phyloP scores from a whole-genome alignment of 1,140 invertebrate genomes.

The Agrypnia vestita region DNA sequence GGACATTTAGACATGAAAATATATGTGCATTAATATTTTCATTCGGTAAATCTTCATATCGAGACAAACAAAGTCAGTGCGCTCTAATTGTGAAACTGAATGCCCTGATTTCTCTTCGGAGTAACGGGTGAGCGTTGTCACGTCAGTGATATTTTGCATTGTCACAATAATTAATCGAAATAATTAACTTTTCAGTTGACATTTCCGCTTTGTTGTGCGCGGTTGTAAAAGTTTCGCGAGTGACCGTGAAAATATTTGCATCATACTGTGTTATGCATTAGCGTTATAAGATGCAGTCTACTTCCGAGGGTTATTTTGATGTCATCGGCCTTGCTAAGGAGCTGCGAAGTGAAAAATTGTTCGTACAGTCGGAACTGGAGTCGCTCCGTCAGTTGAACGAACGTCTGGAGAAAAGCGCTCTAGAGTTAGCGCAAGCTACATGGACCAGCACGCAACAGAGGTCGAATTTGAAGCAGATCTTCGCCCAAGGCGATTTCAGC shows the following conservation, averaged over 20 bases:
- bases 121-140: background rate
- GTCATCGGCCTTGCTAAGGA: constrained; percentile 70
- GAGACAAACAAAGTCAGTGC: background rate
- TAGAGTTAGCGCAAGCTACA: constrained; percentile 78
- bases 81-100: constrained; percentile 25
- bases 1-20: constrained; percentile 28
- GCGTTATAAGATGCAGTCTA: constrained; percentile 66
- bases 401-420: constrained; percentile 67
- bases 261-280: constrained; percentile 19
- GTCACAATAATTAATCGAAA: constrained; percentile 42
- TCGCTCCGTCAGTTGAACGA: constrained; percentile 70
- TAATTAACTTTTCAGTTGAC: constrained; percentile 38
- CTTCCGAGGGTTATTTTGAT: constrained; percentile 64
- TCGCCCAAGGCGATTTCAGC: constrained; percentile 83
- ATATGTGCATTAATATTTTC: constrained; percentile 15
- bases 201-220: constrained; percentile 44
- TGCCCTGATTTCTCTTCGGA: background rate
- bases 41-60: background rate
- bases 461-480: constrained; percentile 86
- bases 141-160: constrained; percentile 21
- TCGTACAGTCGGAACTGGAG: constrained; percentile 70
- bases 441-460: constrained; percentile 94
- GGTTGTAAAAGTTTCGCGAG: constrained; percentile 7
- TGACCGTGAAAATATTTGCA: constrained; percentile 26
- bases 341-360: constrained; percentile 69